Conservation (phyloP, 1,140 invertebrate species). For the Acarapis woodi region DNA sequence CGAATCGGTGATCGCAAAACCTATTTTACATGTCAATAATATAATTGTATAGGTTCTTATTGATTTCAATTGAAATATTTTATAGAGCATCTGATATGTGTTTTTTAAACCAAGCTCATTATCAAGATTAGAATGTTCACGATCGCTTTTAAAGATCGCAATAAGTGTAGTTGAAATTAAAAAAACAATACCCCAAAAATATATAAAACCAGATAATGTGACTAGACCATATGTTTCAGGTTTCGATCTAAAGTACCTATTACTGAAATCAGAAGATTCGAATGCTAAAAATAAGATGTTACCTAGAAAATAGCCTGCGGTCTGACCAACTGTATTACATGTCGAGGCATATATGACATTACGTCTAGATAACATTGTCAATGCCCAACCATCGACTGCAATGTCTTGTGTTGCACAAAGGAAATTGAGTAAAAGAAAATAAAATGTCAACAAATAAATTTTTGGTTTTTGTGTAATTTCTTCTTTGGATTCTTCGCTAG, state of each 20-base stretch:
- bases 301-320: conserved; percentile 83
- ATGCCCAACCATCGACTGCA: conserved; percentile 95
- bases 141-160: conserved; percentile 58
- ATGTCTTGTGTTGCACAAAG: conserved; percentile 97
- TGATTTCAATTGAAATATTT: conserved; percentile 51
- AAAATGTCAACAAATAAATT: conserved; percentile 41
- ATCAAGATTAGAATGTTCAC: conserved; percentile 6
- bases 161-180: conserved; percentile 65
- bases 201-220: conserved; percentile 59
- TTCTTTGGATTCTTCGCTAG: not conserved
- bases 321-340: conserved; percentile 94
- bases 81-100: conserved; percentile 53
- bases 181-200: conserved; percentile 83
- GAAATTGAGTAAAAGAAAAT: conserved; percentile 80
- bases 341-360: conserved; percentile 98
- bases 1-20: conserved; percentile 80
- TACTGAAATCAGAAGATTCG: conserved; percentile 89
- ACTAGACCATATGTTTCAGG: conserved; percentile 44
- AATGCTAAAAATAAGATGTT: conserved; percentile 88
- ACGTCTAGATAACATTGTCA: conserved; percentile 77
- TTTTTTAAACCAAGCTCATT: conserved; percentile 29
- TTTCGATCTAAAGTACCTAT: conserved; percentile 47
- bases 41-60: conserved; percentile 41
- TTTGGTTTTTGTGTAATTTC: conserved; percentile 24
- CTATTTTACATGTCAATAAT: conserved; percentile 69